Conservation (phyloP, 2,113 vertebrate genomes). For the Neotoma lepida region DNA sequence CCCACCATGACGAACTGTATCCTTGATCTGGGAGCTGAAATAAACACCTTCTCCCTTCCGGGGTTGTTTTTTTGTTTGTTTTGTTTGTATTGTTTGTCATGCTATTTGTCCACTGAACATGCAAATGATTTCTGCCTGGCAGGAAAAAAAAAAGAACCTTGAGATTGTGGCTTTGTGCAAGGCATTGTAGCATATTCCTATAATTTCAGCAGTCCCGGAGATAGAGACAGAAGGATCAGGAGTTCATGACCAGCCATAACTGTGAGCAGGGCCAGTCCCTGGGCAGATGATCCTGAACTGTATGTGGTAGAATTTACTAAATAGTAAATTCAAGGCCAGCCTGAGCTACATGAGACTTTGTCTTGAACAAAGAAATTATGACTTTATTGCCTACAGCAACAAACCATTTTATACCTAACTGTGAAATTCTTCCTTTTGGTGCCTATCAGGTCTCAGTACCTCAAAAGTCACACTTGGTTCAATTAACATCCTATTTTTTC, state of each 20-base stretch:
- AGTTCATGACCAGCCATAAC: neutral
- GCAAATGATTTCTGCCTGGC: neutral
- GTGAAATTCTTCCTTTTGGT: neutral
- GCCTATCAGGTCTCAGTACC: neutral
- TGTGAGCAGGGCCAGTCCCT: neutral
- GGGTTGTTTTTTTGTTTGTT: too few relatives aligned
- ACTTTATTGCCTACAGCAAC: neutral
- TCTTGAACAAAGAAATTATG: neutral
- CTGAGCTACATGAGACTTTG: neutral
- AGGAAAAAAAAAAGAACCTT: slow-evolving; percentile 1
- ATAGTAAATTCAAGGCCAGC: neutral
- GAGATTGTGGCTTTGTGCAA: neutral
- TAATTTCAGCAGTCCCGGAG: neutral
- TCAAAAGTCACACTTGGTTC: neutral
- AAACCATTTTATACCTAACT: neutral
- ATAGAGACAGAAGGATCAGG: neutral
- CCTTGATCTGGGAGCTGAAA: neutral
- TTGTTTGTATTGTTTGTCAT: neutral
- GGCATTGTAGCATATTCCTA: too few relatives aligned
- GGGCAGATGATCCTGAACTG: neutral
- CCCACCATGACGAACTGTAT: neutral
- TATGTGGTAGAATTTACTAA: neutral
- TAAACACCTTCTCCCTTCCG: neutral
- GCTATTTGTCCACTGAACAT: slow-evolving; percentile 23
- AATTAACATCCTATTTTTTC: neutral